These are phyloP conservation scores for Brachyptera risi DNA, from an alignment of 2,888 invertebrate species.

Conservation along the genomic window DNA sequence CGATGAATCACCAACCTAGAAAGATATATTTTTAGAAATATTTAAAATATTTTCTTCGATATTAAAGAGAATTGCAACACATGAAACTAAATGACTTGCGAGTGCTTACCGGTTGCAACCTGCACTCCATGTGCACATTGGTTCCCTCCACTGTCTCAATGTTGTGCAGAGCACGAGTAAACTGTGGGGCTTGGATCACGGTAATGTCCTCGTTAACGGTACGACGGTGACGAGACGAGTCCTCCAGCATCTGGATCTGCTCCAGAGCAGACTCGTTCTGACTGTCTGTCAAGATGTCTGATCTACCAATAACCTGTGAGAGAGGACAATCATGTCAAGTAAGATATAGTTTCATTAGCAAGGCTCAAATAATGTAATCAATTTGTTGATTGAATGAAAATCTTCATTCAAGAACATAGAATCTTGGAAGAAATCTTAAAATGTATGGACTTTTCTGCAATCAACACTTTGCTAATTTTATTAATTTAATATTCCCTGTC, in stretches of 20 bases:
- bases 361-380: too few relatives aligned
- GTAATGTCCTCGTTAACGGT: constrained; percentile 76
- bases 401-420: too few relatives aligned
- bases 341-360: too few relatives aligned
- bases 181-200: constrained; percentile 80
- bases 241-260: constrained; percentile 88
- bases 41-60: too few relatives aligned
- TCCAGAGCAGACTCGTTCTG: constrained; percentile 90
- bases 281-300: constrained; percentile 80
- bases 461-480: too few relatives aligned
- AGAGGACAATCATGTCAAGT: neutral
- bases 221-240: constrained; percentile 64
- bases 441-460: too few relatives aligned
- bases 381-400: too few relatives aligned
- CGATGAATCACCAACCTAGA: constrained; percentile 81
- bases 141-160: constrained; percentile 87
- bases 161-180: constrained; percentile 81
- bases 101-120: constrained; percentile 87
- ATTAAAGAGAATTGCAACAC: too few relatives aligned
- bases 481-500: too few relatives aligned
- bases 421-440: too few relatives aligned
- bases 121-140: constrained; percentile 88
- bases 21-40: too few relatives aligned
- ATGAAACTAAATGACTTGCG: too few relatives aligned
- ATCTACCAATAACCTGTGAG: constrained; percentile 61